Base-by-base conservation (phyloP, 2,888 invertebrate genomes). In the Bombylius major region DNA sequence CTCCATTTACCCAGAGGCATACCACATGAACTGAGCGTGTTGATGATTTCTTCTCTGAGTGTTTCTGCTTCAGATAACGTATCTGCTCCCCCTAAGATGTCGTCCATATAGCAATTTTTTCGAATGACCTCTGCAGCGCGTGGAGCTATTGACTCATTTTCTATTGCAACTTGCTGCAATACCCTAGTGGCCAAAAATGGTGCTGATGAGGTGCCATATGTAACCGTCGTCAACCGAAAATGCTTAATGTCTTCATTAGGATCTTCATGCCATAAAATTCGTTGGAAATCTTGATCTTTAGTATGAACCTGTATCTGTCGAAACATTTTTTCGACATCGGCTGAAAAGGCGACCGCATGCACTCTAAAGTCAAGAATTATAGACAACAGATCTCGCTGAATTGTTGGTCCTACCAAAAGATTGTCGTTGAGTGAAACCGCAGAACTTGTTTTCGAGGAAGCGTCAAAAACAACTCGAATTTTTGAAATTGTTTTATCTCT, bases 31-130 rank as follows among this genome's bases (percentile, higher is more conserved):
- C 36, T 44, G 2, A 62, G 44, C 9, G 61, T 42, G 1, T 33
- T 48, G 23, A 45, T 49, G 14, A 61, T 52, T 49, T 60, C 53
- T 1, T 39, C 12, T 12, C 56, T 50, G n/a, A 61, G 53, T 42
- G 54, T 53, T 11, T 54, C 44, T 8, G 59, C 59, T 47, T 62
- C 56, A 13, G 56, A 47, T n/a, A 56, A 14, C 5, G 57, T 57
- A 31, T 53, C 39, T n/a, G 51, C 54, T 9, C 59, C 59, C 12
- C 59, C 56, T 12, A 63, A 55, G 13, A 60, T 45, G 56, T 62
- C 63, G 23, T 64, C 64, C 9, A 64, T 61, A 49, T 64, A 64
- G 52, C 62, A 62, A 55, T 62, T 56, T 8, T 49, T 46, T 7
- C 51, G 48, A 32, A 62, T 42, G 47, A 53, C 56, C n/a, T 60